Conservation (phyloP, 2,113 vertebrate species). For the Actinemys pallida region DNA sequence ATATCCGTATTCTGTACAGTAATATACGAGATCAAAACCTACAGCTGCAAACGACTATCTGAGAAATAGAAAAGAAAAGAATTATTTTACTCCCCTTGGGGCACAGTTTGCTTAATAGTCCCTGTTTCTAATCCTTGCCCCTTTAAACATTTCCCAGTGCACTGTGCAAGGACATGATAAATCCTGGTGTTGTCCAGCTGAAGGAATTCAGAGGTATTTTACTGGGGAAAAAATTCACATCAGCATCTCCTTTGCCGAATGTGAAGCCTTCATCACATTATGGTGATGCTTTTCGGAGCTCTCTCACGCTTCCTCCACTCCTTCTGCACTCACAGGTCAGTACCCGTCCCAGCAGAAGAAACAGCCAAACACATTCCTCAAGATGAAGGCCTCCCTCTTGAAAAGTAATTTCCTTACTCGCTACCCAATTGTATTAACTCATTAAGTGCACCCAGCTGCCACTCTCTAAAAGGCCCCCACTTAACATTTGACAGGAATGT, state of each 20-base stretch:
- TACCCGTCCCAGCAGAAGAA: neutral
- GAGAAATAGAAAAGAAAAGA: neutral
- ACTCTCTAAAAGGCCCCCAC: neutral
- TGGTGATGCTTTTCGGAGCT: neutral
- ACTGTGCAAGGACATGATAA: fast-evolving
- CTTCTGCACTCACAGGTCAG: neutral
- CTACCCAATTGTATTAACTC: slow-evolving; percentile 18
- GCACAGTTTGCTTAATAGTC: neutral
- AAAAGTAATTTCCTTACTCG: neutral
- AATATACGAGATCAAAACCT: neutral
- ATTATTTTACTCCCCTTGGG: neutral
- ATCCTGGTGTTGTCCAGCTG: fast-evolving
- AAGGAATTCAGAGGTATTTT: neutral
- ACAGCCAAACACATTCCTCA: slow-evolving; percentile 1
- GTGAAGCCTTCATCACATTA: fast-evolving
- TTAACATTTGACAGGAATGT: slow-evolving; percentile 31
- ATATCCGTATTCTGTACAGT: fast-evolving
- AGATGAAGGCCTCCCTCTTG: neutral
- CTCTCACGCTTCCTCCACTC: fast-evolving
- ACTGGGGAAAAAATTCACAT: neutral
- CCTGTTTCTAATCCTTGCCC: neutral
- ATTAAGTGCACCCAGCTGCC: slow-evolving; percentile 22
- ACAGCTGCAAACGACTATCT: neutral
- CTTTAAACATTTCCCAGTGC: neutral
- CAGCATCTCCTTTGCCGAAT: neutral